Base-by-base conservation (phyloP, 2,113 vertebrate species). In the Progne subis region DNA sequence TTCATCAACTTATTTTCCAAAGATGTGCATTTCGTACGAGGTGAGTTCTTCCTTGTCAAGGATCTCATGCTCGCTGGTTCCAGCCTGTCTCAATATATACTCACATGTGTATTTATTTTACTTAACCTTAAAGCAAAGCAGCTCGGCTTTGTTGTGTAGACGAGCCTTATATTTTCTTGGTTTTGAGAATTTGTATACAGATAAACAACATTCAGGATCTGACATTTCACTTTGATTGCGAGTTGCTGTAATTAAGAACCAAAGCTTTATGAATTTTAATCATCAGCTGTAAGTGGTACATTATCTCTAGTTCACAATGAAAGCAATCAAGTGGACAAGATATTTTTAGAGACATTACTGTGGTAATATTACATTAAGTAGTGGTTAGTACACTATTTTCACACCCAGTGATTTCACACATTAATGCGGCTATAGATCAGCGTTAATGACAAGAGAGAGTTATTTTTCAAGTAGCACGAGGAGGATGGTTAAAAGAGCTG, bases 281-380 rank as follows among this genome's bases (percentile, higher is more conserved):
- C 95, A 96, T 97, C 96, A 97, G 92, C 94, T 94, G 88, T 96
- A 97, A 97, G 95, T 97, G 96, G 92, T 93, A 92, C 95, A 96
- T 97, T 97, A 97, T 96, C 95, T 97, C 96, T 81, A 83, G 93
- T 86, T 96, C 94, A 96, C 95, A 97, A 96, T 95, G 95, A 96
- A 97, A 96, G 95, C 95, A 96, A 97, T 96, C 94, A 97, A 97
- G 92, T 94, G 94, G 95, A 96, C 94, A 97, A 96, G 96, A 96
- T 96, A 97, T 97, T 97, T 97, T 97, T 94, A 97, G 96, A 96
- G 94, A 96, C 95, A 97, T 96, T 93, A 93, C 96, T 96, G 95
- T 93, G 94, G 96, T 95, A 96, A 95, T 96, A 96, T 96, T 94
- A 96, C 85, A 95, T 96, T 97, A 96, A 94, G 94, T 90, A 95